These are phyloP conservation scores for Pseudachorutes palmiensis DNA, from an alignment of 1,140 invertebrate species.

Conservation along the genomic window DNA sequence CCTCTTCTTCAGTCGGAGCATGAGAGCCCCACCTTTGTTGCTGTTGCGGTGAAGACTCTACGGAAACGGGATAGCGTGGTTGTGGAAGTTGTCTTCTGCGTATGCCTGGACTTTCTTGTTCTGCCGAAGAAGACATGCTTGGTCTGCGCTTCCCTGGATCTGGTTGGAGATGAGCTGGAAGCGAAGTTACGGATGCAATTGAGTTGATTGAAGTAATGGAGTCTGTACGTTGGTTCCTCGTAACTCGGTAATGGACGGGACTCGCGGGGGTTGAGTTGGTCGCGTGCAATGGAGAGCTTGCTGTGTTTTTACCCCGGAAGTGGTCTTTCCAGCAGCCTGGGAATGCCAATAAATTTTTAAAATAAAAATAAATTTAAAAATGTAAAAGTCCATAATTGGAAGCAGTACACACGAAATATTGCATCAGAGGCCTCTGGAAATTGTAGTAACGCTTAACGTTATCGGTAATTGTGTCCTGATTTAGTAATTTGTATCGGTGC, in stretches of 20 bases:
- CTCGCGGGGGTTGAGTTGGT: constrained; percentile 31
- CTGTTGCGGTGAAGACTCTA: background rate
- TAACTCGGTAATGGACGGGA: constrained; percentile 32
- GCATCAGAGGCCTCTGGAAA: too few relatives aligned
- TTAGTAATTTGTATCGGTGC: too few relatives aligned
- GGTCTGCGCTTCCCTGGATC: constrained; percentile 19
- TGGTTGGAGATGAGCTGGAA: constrained; percentile 23
- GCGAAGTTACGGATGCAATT: constrained; percentile 27
- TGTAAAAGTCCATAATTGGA: too few relatives aligned
- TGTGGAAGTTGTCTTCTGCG: constrained; percentile 11
- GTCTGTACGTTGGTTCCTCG: constrained; percentile 26
- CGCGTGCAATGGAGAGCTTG: background rate
- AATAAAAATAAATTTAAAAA: too few relatives aligned
- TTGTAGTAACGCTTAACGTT: too few relatives aligned
- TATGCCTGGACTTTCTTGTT: constrained; percentile 25
- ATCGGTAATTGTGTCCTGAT: too few relatives aligned
- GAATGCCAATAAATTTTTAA: too few relatives aligned
- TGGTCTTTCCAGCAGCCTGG: constrained; percentile 37
- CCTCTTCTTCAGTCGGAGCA: background rate
- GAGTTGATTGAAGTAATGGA: constrained; percentile 34
- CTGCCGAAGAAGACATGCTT: constrained; percentile 29
- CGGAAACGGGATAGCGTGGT: background rate
- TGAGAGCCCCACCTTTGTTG: background rate
- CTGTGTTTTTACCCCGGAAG: background rate
- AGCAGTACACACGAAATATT: too few relatives aligned